These are phyloP conservation scores for Drosophila pseudoobscura DNA, from an alignment of 1,140 invertebrate species.

Conservation along the genomic window DNA sequence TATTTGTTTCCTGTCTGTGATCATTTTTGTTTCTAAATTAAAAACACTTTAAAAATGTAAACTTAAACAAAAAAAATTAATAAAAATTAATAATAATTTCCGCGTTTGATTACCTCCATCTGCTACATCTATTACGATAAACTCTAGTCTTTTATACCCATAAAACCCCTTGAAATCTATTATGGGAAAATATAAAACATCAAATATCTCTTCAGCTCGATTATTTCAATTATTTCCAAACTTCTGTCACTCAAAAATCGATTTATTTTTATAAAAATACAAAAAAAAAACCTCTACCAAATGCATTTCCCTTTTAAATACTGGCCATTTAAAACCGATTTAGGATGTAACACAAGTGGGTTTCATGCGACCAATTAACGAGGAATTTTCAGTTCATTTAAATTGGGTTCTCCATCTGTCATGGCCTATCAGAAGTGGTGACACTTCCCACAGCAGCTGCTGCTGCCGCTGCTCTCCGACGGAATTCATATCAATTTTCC, in stretches of 20 bases:
- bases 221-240: no score
- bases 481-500: constrained; percentile 71
- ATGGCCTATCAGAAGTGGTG: constrained; percentile 63
- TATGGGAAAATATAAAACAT: not conserved
- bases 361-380: constrained; percentile 36
- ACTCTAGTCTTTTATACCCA: no score
- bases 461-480: constrained; percentile 27
- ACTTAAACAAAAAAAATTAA: no score
- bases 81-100: no score
- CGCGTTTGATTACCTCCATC: no score
- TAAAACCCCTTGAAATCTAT: no score
- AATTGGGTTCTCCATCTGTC: constrained; percentile 50
- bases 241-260: constrained; percentile 4
- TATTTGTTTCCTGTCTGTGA: no score
- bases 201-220: not conserved
- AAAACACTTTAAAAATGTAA: rapidly evolving
- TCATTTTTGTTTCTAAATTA: no score
- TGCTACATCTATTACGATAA: no score
- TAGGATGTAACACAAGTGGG: constrained; percentile 11
- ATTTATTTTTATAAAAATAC: constrained; percentile 20
- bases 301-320: not conserved
- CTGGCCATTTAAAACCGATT: constrained; percentile 13
- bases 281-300: not conserved
- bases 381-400: constrained; percentile 10
- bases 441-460: constrained; percentile 50